These are phyloP conservation scores for Athetis lepigone DNA, from an alignment of 2,888 invertebrate genomes.

Conservation along the genomic window DNA sequence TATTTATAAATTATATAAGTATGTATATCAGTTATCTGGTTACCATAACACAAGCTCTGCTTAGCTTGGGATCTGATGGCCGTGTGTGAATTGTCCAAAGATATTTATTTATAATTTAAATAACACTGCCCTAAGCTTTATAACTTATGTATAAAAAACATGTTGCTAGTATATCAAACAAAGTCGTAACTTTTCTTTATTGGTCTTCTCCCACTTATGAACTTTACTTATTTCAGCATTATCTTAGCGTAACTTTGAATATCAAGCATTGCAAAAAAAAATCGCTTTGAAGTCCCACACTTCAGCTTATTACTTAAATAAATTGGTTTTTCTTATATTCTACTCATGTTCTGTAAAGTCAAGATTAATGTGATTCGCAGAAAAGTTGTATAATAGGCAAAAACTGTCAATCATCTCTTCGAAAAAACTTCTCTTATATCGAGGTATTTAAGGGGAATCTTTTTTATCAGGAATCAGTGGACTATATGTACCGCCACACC, in stretches of 20 bases:
- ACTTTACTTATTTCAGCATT: background rate
- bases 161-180: background rate
- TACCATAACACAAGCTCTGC: too few species aligned
- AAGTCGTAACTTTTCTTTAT: slow-evolving; percentile 21
- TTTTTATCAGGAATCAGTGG: slow-evolving; percentile 9
- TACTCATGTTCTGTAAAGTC: background rate
- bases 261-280: too few species aligned
- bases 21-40: too few species aligned
- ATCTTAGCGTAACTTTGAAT: too few species aligned
- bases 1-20: too few species aligned
- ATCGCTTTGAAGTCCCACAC: too few species aligned
- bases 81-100: too few species aligned
- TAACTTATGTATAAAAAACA: background rate
- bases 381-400: background rate
- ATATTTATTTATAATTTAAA: too few species aligned
- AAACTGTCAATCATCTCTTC: background rate
- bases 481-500: background rate
- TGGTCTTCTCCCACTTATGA: slow-evolving; percentile 14
- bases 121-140: too few species aligned
- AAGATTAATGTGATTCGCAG: too few species aligned
- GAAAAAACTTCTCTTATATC: background rate
- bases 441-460: background rate
- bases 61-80: too few species aligned
- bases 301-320: too few species aligned
- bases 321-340: background rate